Evolutionary conservation across 1,140 invertebrate genomes (phyloP), one percentile per base, ranked within the genome.

Genomic region (Platyura marginata): DNA sequence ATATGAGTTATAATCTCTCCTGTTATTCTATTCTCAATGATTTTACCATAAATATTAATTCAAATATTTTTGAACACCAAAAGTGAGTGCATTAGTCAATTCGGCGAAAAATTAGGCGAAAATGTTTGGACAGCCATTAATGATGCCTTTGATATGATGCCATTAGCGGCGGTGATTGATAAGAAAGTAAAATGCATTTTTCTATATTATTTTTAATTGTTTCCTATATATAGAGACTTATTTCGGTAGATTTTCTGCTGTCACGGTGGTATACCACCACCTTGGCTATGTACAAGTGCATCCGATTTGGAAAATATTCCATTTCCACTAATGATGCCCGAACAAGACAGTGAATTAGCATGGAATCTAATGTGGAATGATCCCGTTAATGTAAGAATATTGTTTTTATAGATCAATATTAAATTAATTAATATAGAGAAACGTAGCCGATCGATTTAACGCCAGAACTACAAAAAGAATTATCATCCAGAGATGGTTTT

Each of bases 351-450:
- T 57, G 61, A 68, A 10, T 53, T 81, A 20, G 76, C 79, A 2
- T 84, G 81, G 81, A 77, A 83, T 49, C 58, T 82, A 2, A 68
- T 83, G 61, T 83, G 81, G 80, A 82, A 78, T 60, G 81, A 84
- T 63, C 81, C 81, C 11, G 55, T 79, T 36, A 71, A 65, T 74
- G 75, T 58, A 53, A 49, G 40, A 40, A 29, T 41, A 16, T 39
- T 46, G 15, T 33, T 32, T n/a, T 8, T 29, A 8, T 6, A 29
- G 25, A 8, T 29, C 6, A 29, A 8, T 29, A 29, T 13, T 8
- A 29, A 8, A 13, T 29, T 29, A 8, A 8, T 6, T 13, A 8
- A 29, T 29, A 29, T 6, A 29, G 25, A 13, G 6, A 8, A 8
- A 6, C 25, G 13, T 29, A 29, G 6, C 25, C 6, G 25, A 6